Base-by-base conservation (phyloP, 2,797 vertebrate species). In the Sebastes diploproa region DNA sequence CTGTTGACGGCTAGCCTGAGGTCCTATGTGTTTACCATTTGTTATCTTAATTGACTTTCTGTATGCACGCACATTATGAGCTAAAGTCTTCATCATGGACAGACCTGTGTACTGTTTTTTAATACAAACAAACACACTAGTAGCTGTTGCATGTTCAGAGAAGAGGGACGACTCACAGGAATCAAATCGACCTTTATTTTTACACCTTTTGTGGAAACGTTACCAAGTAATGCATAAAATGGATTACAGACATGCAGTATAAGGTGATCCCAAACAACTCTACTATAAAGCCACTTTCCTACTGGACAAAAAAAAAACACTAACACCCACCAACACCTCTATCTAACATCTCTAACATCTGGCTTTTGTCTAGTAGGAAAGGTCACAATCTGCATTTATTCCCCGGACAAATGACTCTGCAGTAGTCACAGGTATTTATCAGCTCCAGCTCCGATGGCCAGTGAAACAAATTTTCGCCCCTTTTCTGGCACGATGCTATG, bases 1-100 rank as follows among this genome's bases (percentile, higher is more conserved):
- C 27, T 42, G 79, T 27, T 72, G 64, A 72, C 32, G 59, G 23
- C 63, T 54, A 4, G 60, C 82, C 69, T 6, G 59, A 63, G 74
- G 70, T 50, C 7, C 32, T 18, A 6, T 52, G 54, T 63, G 67
- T 75, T 69, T 60, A 52, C 60, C 27, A 3, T 25, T 25, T 61
- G 7, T 22, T 29, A 69, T 52, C 34, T 30, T 75, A 63, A 77
- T 71, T 61, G 42, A 30, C 29, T 42, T 58, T 77, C 18, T 36
- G 32, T 61, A 3, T 69, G 34, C 65, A 71, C 1, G 6, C 42
- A 46, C 16, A 46, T 46, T 46, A 46, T 16, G 42, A 18, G 42
- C 42, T 59, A 29, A 25, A 2, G 4, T 34, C 61, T 46, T 67
- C 30, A 20, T 46, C 62, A 38, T 2, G 4, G 75, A 68, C 23